Base-by-base conservation (phyloP, 2,113 vertebrate species). In the Crocuta crocuta region DNA sequence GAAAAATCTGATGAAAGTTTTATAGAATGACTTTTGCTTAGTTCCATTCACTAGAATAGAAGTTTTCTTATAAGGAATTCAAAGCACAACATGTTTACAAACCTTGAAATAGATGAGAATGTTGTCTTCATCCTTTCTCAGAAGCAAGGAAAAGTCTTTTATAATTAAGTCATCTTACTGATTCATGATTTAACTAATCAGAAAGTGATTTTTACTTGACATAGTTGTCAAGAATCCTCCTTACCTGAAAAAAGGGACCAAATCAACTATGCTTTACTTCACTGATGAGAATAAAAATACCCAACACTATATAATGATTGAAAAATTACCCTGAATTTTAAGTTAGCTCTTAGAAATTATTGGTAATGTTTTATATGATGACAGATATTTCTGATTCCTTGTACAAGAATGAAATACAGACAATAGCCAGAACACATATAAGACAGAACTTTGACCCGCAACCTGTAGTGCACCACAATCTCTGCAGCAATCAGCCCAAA, bases 121-220 rank as follows among this genome's bases (percentile, higher is more conserved):
- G 28, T 79, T 16, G 16, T 89, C 35, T 43, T 95, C 28, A 8
- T 43, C 24, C 21, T 74, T 90, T 85, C 65, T 91, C 50, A 85
- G 58, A 89, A 97, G 28, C 63, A 90, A 97, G 19, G 21, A 73
- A 81, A 74, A 70, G 10, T 81, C 23, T 95, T 91, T 63, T 95
- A 73, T 39, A 19, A 96, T 85, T 78, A 91, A 85, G 17, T 61
- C 12, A 61, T 95, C 95, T 91, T 70, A 92, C 24, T 76, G 70
- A 86, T 55, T 92, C 31, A 45, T 70, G 33, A 91, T 93, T 70
- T 74, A 74, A 63, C 58, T 74, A 95, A 81, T 78, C 70, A 19
- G 73, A 94, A 63, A 50, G 58, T 95, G 89, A 96, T 89, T 96
- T 94, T 28, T 96, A 70, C 19, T 50, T 90, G 39, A 81, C 23